Base-by-base conservation (phyloP, 2,888 invertebrate species). In the Pheosia tremula region DNA sequence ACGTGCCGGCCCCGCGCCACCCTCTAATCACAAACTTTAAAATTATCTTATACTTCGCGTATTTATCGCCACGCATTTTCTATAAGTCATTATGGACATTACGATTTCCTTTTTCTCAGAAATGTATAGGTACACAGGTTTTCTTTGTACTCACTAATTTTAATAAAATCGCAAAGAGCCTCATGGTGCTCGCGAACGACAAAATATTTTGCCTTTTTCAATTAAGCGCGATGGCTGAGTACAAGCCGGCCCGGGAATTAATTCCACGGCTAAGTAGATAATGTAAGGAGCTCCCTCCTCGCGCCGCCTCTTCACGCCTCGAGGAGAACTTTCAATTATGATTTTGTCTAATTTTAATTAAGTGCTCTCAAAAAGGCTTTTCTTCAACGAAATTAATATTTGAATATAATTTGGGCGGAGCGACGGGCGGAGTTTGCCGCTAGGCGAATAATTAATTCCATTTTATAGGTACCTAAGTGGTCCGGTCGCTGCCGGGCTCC, bases 261-360 rank as follows among this genome's bases (percentile, higher is more conserved):
- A 91, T 92, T 91, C 88, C 81, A 79, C 83, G 82, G 84, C 88
- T 91, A 92, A 92, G 91, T 92, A 90, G 91, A 92, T 93, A 93
- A 93, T 89, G 89, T 88, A 89, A 88, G 87, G 80, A 85, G 84
- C 84, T 82, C 81, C 86, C 87, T 82, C 83, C 82, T 81, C 85
- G 81, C 81, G 82, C 86, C 84, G 81, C 88, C 88, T 88, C 90
- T 91, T 91, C 91, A 88, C 93, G 92, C 93, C 93, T 91, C 90
- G 86, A 92, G 90, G 90, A 91, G 91, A 93, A 93, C 91, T 91
- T 93, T 93, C 93, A 93, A 93, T 93, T 93, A 93, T 91, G 90
- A 93, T 93, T 93, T 93, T 91, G 92, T 93, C 92, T 93, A 93
- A 93, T 93, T 93, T 93, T 93, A 93, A 93, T 93, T 93, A 93